Evolutionary conservation across 2,113 vertebrate species (phyloP).

Genomic region (Nannospalax galili): DNA sequence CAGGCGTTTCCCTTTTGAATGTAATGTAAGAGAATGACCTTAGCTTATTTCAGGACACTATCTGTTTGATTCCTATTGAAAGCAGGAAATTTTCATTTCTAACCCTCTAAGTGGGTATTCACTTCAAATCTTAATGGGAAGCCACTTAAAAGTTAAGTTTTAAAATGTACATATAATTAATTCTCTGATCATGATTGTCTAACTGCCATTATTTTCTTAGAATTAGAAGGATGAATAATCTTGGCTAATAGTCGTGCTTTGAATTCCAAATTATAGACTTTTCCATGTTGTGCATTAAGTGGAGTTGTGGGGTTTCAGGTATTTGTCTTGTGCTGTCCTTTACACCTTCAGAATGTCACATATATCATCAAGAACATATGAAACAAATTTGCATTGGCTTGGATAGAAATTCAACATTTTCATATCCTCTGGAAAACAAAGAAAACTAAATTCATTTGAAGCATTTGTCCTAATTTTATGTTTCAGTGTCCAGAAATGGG

Average conservation of each 20-base stretch:
- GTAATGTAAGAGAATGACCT: not conserved
- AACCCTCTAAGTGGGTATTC: not conserved
- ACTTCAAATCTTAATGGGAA: not conserved
- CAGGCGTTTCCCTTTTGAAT: not conserved
- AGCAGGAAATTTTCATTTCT: slow-evolving; percentile 48
- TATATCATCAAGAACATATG: not conserved
- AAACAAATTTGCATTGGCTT: slow-evolving; percentile 5
- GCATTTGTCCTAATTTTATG: not conserved
- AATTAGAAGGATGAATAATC: not conserved
- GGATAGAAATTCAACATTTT: not conserved
- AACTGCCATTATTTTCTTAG: slow-evolving; percentile 25
- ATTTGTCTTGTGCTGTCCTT: not conserved
- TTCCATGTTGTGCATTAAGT: not conserved
- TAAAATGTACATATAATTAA: slow-evolving; percentile 15
- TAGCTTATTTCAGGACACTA: not conserved
- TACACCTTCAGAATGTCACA: not conserved
- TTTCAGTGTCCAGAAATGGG: not conserved
- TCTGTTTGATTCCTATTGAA: slow-evolving; percentile 28
- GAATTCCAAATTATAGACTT: not conserved
- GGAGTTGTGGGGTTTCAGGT: not conserved
- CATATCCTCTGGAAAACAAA: not conserved
- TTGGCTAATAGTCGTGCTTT: slow-evolving; percentile 42
- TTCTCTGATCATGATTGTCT: not conserved
- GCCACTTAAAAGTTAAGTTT: slow-evolving; percentile 49
- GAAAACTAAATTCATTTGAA: not conserved